Conservation (phyloP, 2,797 vertebrate species). For the Melanotaenia parkinsoni region DNA sequence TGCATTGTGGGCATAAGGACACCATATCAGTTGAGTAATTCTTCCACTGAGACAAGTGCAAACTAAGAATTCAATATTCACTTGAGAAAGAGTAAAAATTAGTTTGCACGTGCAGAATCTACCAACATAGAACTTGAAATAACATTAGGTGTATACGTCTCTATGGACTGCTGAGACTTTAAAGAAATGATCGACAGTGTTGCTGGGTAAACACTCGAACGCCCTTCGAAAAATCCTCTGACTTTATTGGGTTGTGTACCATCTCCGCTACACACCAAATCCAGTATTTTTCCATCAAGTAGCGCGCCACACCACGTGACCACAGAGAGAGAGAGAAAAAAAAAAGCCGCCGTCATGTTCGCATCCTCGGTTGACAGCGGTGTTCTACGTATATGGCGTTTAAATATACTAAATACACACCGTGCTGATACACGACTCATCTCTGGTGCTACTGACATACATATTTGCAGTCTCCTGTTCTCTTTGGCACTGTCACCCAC, state of each 20-base stretch:
- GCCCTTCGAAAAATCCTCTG: conserved; percentile 70
- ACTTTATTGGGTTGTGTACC: conserved; percentile 77
- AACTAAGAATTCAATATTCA: not conserved
- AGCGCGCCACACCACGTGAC: conserved; percentile 84
- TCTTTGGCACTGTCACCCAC: conserved; percentile 31
- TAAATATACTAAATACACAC: conserved; percentile 12
- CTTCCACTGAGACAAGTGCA: not conserved
- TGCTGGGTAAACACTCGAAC: conserved; percentile 75
- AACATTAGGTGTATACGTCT: not conserved
- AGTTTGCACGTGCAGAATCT: not conserved
- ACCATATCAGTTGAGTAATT: not conserved
- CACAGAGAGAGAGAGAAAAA: conserved; percentile 17
- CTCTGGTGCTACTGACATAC: not conserved
- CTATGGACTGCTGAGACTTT: conserved; percentile 10
- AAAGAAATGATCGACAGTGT: conserved; percentile 53
- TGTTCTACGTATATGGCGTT: conserved; percentile 5
- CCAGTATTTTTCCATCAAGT: conserved; percentile 91
- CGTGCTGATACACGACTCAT: not conserved
- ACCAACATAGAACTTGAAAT: not conserved
- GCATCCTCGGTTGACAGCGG: conserved; percentile 67
- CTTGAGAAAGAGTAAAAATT: not conserved
- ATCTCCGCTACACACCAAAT: conserved; percentile 81
- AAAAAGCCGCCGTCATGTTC: conserved; percentile 70
- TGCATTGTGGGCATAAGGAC: not conserved
- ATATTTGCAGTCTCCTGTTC: conserved; percentile 10